Percentiles rank a stretch among this genome's conserved stretches.
Evolutionary conservation across 1,140 invertebrate genomes (phyloP).

Genomic region (Camponotus vicinus): DNA sequence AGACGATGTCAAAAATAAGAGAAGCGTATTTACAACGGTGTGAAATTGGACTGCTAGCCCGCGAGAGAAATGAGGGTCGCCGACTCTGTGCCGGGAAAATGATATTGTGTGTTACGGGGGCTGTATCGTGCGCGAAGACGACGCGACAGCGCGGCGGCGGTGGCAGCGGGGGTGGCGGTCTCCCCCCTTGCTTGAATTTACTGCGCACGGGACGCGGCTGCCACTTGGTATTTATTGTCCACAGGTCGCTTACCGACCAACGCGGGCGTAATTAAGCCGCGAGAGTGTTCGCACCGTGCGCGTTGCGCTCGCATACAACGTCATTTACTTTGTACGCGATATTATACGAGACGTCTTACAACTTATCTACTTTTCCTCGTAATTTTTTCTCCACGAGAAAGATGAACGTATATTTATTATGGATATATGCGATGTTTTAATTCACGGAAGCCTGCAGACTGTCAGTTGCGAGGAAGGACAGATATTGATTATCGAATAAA

Average conservation of each 20-base stretch:
- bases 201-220: conserved; percentile 56
- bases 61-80: conserved; percentile 81
- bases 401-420: background rate
- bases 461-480: background rate
- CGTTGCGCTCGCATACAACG: background rate
- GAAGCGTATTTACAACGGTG: conserved; percentile 85
- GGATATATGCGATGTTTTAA: conserved; percentile 23
- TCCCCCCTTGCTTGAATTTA: conserved; percentile 64
- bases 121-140: conserved; percentile 72
- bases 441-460: conserved; percentile 11
- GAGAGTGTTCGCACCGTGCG: conserved; percentile 33
- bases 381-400: background rate
- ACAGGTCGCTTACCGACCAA: conserved; percentile 50
- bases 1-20: conserved; percentile 82
- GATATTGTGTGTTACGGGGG: conserved; percentile 77
- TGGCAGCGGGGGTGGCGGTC: conserved; percentile 10
- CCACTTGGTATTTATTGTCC: conserved; percentile 74
- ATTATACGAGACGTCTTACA: background rate
- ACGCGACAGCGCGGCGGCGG: conserved; percentile 63
- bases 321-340: conserved; percentile 8
- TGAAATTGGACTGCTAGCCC: conserved; percentile 84
- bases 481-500: conserved; percentile 54
- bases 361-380: background rate
- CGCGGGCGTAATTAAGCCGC: conserved; percentile 58
- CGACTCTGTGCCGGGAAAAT: conserved; percentile 79